Conservation (phyloP, 2,113 vertebrate genomes). For the Myotis davidii region DNA sequence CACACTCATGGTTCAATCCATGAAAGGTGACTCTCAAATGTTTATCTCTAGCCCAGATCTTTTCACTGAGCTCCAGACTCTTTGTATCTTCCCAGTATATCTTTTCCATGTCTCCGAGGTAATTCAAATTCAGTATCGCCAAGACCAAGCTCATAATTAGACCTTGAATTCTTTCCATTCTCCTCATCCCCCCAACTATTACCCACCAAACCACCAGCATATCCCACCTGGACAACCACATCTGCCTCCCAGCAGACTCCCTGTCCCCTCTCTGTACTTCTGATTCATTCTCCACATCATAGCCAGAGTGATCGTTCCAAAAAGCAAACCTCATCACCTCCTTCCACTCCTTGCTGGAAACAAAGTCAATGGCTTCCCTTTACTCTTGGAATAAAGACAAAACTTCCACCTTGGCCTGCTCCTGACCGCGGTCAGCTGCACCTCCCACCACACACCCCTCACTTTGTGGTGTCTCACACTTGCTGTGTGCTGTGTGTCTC, state of each 20-base stretch:
- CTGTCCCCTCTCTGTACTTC: not conserved
- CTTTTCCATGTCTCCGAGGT: not conserved
- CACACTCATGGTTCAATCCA: not conserved
- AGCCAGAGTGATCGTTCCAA: not conserved
- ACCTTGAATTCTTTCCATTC: not conserved
- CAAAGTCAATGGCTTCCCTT: not conserved
- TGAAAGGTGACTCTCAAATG: conserved; percentile 1
- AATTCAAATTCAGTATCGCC: not conserved
- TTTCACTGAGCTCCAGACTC: not conserved
- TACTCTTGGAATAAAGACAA: conserved; percentile 13
- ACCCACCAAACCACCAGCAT: not conserved
- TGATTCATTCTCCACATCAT: not conserved
- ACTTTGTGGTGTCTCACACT: not conserved
- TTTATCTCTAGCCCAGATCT: not conserved
- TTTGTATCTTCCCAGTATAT: not conserved
- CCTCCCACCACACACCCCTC: not conserved
- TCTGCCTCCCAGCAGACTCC: not conserved
- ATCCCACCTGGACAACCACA: not conserved
- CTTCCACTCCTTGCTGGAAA: not conserved
- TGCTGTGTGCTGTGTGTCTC: not conserved
- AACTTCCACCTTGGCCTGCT: not conserved
- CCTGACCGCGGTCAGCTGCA: not conserved
- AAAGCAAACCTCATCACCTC: not conserved
- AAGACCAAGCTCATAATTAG: not conserved
- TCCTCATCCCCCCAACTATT: not conserved